Base-by-base conservation (phyloP, 37 sponge, comb jelly and placozoan genomes). In the Axinella damicornis region DNA sequence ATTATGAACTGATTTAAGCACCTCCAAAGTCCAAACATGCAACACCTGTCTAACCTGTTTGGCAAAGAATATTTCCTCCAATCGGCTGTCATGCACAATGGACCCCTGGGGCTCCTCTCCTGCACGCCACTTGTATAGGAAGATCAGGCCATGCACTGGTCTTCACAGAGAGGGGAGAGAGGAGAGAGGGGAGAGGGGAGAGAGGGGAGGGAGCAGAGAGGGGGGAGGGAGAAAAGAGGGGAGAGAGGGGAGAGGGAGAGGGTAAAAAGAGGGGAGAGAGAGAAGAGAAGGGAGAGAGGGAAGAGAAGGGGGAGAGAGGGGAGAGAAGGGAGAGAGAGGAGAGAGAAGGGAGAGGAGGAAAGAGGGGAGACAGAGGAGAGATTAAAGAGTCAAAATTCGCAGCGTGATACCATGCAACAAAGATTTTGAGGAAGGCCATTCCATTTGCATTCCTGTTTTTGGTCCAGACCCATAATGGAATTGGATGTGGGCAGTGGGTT, bases 91-190 rank as follows among this genome's bases (percentile, higher is more conserved):
- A 30, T 79, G 81, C 13, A 98, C 94, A 14, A 98, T 74, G 21
- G 90, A 79, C 6, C 99, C 99, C 37, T 89, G 89, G 31, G 78
- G 62, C 30, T 94, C 78, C 59, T 91, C 93, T 2, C 78, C 92
- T 22, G 91, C 83, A 22, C 85, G 69, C 95, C 96, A 98, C 63
- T 94, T 94, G 89, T 90, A 98, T n/a, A 98, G 91, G 82, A 98
- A 98, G 28, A 98, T 83, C 74, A 98, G 76, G 2, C 99, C 99
- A 82, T 98, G 90, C 16, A 96, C 81, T 31, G 99, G 99, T 74
- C 95, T 95, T 65, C 46, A 46, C 39, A 53, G 19, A 40, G 36
- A 21, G 20, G 31, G 18, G 59, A 30, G 52, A n/a, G n/a, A n/a
- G n/a, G n/a, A n/a, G n/a, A n/a, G n/a, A n/a, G n/a, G n/a, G n/a